Evolutionary conservation across 2,888 invertebrate genomes (phyloP), one percentile per base, ranked within the genome.

Genomic region (Psylliodes chrysocephalus): DNA sequence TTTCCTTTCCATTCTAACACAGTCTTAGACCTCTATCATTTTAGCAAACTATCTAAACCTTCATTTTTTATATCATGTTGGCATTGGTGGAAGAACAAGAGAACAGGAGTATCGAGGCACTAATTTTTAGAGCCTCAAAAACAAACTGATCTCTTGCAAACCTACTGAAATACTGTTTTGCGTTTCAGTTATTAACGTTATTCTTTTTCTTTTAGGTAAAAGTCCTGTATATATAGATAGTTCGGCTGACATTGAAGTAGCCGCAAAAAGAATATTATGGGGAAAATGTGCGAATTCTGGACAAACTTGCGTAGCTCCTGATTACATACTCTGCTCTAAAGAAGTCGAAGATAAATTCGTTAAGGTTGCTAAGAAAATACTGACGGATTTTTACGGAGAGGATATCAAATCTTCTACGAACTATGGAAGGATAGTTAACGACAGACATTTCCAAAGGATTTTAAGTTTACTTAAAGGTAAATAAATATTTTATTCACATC

Each of bases 251-350:
- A 82, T 98, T 33, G 85, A 86, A 7, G 84, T 93, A 1, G 90
- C 94, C 0, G 89, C 89, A 0, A 92, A 89, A 75, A 87, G 99
- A 28, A 85, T 99, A 15, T 82, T 96, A 8, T 99, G 98, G 98
- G 98, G 98, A 6, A 98, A 98, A 84, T 90, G 90, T 74, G 87
- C 93, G 60, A 98, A 98, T 82, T 86, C 86, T 6, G 98, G 98
- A 0, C 98, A 98, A 84, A 97, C 95, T 0, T 98, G 98, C 82
- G 92, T 98, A 69, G 96, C 97, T 0, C 97, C 98, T 0, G 98
- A 98, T 84, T 98, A 96, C 78, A 77, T 98, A 15, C 84, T 98
- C 1, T 95, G 95, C 82, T 88, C 90, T 14, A 88, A 89, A 75
- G 89, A 90, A 77, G 85, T 93, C 0, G 90, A 95, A 82, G 86